Conservation (phyloP, 2,888 invertebrate genomes). For the Heterodera filipjevi region DNA sequence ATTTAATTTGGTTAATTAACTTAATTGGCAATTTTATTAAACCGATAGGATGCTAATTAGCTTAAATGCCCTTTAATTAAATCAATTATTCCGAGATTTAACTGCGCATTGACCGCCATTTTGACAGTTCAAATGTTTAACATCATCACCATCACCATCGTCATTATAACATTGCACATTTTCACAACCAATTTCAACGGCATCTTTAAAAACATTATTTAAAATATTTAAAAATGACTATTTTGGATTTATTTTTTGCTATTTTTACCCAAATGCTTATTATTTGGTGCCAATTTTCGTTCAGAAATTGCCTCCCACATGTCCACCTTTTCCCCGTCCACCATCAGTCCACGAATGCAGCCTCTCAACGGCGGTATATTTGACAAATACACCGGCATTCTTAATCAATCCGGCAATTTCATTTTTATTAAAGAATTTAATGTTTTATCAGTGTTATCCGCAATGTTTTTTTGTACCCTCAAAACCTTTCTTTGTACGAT, state of each 20-base stretch:
- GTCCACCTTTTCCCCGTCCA: constrained; percentile 36
- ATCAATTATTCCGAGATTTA: too few relatives aligned
- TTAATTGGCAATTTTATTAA: too few relatives aligned
- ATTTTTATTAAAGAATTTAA: background rate
- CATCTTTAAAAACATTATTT: constrained; percentile 40
- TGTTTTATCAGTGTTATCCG: too few relatives aligned
- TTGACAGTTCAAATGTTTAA: constrained; percentile 46
- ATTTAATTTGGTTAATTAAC: too few relatives aligned
- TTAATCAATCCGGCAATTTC: background rate
- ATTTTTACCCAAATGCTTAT: constrained; percentile 27
- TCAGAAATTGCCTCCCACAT: constrained; percentile 32
- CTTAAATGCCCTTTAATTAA: too few relatives aligned
- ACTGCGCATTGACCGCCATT: constrained; percentile 60
- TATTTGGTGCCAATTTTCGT: constrained; percentile 24
- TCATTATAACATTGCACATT: constrained; percentile 47
- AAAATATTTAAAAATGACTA: background rate
- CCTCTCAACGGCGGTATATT: constrained; percentile 52
- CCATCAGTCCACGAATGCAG: constrained; percentile 55
- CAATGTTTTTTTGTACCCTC: too few relatives aligned
- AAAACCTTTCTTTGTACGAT: too few relatives aligned
- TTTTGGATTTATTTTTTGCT: background rate
- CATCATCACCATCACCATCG: too few relatives aligned
- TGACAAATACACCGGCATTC: constrained; percentile 49
- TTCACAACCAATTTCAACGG: constrained; percentile 50
- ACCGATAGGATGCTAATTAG: too few relatives aligned